A percentile compares a stretch with the other conserved stretches of the same genome.
phyloP scores from a whole-genome alignment of 2,888 invertebrate genomes.

The Cyclophora albipunctata region DNA sequence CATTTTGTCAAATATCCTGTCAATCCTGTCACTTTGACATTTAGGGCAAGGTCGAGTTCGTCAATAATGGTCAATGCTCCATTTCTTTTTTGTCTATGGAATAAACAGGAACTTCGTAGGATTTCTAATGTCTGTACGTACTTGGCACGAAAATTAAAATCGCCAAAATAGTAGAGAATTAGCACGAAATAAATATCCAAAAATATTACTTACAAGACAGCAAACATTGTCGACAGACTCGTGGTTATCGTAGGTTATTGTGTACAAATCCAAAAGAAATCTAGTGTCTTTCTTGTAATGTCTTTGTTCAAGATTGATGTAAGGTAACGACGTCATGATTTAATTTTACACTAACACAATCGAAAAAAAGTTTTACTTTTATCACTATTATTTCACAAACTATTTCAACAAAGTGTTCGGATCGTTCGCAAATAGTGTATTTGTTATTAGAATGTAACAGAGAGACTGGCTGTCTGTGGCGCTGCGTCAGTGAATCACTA shows the following conservation, averaged over 20 bases:
- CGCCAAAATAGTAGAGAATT: neutral
- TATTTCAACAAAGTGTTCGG: conserved; percentile 25
- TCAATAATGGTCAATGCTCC: conserved; percentile 30
- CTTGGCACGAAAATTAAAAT: neutral
- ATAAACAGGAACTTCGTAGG: neutral
- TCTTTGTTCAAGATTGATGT: conserved; percentile 76
- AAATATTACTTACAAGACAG: conserved; percentile 73
- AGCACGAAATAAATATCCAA: conserved; percentile 7
- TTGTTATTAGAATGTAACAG: conserved; percentile 14
- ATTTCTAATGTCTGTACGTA: neutral
- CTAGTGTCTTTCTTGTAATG: conserved; percentile 92
- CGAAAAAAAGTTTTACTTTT: conserved; percentile 1
- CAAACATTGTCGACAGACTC: conserved; percentile 84
- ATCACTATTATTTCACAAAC: conserved; percentile 8
- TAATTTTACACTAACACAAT: conserved; percentile 10
- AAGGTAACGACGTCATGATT: conserved; percentile 71
- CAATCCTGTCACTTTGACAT: conserved; percentile 61
- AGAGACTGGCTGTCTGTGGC: conserved; percentile 49
- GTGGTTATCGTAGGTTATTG: conserved; percentile 88
- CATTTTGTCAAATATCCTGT: conserved; percentile 26
- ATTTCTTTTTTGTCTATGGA: conserved; percentile 37
- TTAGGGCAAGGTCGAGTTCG: conserved; percentile 55
- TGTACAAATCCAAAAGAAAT: conserved; percentile 88
- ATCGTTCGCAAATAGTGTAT: conserved; percentile 34
- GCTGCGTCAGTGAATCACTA: conserved; percentile 58